phyloP scores from a whole-genome alignment of 2,797 vertebrate species.

The Momotus momota region DNA sequence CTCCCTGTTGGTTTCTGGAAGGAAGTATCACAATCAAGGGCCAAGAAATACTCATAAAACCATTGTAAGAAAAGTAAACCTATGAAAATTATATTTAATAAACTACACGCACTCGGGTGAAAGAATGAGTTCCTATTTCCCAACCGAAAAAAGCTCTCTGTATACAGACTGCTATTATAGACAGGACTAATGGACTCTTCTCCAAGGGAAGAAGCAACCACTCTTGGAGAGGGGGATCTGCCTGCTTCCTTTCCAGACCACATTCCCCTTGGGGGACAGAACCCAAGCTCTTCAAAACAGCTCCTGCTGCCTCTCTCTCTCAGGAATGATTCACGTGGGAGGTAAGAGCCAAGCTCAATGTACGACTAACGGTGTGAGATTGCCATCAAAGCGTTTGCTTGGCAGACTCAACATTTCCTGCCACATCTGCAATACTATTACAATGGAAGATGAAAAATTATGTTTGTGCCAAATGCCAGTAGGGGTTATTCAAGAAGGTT shows the following conservation, averaged over 20 bases:
- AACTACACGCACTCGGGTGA: not conserved
- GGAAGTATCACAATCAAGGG: not conserved
- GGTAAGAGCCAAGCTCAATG: not conserved
- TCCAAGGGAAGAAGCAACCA: not conserved
- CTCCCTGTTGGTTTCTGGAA: not conserved
- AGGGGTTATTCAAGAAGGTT: not conserved
- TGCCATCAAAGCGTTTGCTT: not conserved
- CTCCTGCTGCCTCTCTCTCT: not conserved
- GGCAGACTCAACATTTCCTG: not conserved
- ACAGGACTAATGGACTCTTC: not conserved
- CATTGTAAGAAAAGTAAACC: not conserved
- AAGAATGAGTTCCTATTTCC: not conserved
- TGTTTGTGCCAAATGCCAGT: not conserved
- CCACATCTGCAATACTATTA: not conserved
- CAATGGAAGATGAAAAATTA: not conserved
- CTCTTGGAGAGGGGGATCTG: not conserved
- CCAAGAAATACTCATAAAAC: conserved; percentile 12
- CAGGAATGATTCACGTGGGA: not conserved
- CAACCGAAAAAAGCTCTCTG: not conserved
- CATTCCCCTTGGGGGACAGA: not conserved
- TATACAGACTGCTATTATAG: not conserved
- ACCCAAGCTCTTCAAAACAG: not conserved
- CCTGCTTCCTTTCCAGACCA: not conserved
- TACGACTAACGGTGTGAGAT: not conserved
- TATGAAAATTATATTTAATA: not conserved